phyloP scores from a whole-genome alignment of 1,140 invertebrate species.

The Sycophaga agraensis region DNA sequence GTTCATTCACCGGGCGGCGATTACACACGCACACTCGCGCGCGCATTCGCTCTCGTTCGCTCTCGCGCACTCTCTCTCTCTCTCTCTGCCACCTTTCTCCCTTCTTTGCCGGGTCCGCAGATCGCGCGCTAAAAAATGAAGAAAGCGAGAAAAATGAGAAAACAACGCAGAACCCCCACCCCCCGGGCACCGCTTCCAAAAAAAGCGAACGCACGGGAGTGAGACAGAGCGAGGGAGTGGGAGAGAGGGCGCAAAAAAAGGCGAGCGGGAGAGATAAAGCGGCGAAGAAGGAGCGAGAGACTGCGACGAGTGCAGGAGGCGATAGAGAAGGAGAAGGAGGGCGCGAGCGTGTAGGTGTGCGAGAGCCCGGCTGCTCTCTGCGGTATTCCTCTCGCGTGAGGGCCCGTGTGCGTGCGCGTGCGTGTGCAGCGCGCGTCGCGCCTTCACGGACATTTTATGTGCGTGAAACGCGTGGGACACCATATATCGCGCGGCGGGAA shows the following conservation, averaged over 20 bases:
- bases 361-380: neutral
- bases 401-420: constrained; percentile 17
- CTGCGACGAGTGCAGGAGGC: neutral
- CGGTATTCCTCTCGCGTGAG: constrained; percentile 1
- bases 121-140: neutral
- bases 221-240: neutral
- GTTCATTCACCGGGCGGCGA: neutral
- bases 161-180: neutral
- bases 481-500: constrained; percentile 17
- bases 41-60: too few species aligned
- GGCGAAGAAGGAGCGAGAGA: neutral
- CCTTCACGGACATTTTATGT: constrained; percentile 27
- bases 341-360: neutral
- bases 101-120: neutral
- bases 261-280: neutral
- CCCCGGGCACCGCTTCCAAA: too few species aligned
- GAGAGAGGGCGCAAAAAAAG: neutral
- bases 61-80: too few species aligned
- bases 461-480: constrained; percentile 29
- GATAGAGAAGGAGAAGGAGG: neutral
- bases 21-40: too few species aligned
- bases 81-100: too few species aligned
- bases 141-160: neutral
- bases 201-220: neutral
- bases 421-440: constrained; percentile 11